These are phyloP conservation scores for Aurelia sp. DNA, from an alignment of 30 jellyfish, hydroid and myxozoan species.

Conservation along the genomic window DNA sequence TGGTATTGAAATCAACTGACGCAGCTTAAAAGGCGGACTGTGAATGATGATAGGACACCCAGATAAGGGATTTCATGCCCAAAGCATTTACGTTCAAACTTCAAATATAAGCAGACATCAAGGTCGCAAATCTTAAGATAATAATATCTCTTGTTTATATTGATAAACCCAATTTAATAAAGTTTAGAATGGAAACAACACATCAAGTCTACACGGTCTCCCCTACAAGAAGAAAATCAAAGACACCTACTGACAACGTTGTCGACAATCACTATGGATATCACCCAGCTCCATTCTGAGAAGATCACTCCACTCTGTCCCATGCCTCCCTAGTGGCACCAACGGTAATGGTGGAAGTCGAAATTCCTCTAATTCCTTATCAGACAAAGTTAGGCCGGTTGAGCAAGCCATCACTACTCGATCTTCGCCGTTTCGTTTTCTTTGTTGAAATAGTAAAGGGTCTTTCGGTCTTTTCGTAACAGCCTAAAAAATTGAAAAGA, in stretches of 20 bases:
- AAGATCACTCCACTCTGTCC: constrained; percentile 79
- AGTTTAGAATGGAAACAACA: too few relatives aligned
- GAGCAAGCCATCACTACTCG: constrained; percentile 69
- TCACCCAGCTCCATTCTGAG: constrained; percentile 75
- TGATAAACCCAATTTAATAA: too few relatives aligned
- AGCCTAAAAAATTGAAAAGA: constrained; percentile 54
- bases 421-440: constrained; percentile 78
- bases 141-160: too few relatives aligned
- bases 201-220: too few relatives aligned
- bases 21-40: too few relatives aligned
- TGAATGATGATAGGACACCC: too few relatives aligned
- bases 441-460: constrained; percentile 78
- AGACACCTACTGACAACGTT: constrained; percentile 84
- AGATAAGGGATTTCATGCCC: too few relatives aligned
- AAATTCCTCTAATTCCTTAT: constrained; percentile 52
- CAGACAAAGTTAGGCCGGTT: constrained; percentile 58
- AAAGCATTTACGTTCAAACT: too few relatives aligned
- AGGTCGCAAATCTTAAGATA: too few relatives aligned
- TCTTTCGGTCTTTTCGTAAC: constrained; percentile 67
- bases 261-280: constrained; percentile 80
- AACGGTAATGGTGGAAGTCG: constrained; percentile 91
- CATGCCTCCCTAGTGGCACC: constrained; percentile 92
- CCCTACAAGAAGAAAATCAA: not conserved
- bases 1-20: too few relatives aligned
- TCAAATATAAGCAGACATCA: too few relatives aligned